Conservation (phyloP, 1,140 invertebrate species). For the Amphibalanus amphitrite region DNA sequence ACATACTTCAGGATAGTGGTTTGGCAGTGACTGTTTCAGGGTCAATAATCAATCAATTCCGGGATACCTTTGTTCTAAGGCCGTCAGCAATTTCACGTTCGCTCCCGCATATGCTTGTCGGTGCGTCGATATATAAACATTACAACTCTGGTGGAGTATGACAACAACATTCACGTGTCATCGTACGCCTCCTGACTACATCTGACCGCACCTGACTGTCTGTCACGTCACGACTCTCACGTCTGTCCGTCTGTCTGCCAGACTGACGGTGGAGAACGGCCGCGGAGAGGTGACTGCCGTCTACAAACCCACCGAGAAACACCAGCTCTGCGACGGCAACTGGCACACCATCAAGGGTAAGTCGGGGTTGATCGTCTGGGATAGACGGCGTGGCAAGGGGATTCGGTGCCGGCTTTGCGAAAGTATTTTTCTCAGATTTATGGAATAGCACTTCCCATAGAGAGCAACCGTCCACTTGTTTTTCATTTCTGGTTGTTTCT, state of each 20-base stretch:
- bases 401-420: no score
- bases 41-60: background rate
- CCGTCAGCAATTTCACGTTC: background rate
- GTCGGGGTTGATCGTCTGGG: no score
- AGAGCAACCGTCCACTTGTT: no score
- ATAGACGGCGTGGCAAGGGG: no score
- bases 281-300: conserved; percentile 54
- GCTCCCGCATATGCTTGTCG: background rate
- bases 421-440: no score
- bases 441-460: no score
- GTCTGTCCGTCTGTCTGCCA: conserved; percentile 28
- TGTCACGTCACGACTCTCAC: background rate
- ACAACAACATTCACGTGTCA: no score
- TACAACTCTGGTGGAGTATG: no score
- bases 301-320: conserved; percentile 47
- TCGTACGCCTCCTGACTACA: background rate
- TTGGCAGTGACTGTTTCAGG: no score
- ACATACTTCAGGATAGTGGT: no score
- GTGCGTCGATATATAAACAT: background rate
- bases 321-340: conserved; percentile 73
- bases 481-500: no score
- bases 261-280: conserved; percentile 68
- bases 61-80: background rate
- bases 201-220: background rate
- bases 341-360: conserved; percentile 86